Evolutionary conservation across 2,888 invertebrate genomes (phyloP), one percentile per base, ranked within the genome.

Genomic region (Oegoconia quadripuncta): DNA sequence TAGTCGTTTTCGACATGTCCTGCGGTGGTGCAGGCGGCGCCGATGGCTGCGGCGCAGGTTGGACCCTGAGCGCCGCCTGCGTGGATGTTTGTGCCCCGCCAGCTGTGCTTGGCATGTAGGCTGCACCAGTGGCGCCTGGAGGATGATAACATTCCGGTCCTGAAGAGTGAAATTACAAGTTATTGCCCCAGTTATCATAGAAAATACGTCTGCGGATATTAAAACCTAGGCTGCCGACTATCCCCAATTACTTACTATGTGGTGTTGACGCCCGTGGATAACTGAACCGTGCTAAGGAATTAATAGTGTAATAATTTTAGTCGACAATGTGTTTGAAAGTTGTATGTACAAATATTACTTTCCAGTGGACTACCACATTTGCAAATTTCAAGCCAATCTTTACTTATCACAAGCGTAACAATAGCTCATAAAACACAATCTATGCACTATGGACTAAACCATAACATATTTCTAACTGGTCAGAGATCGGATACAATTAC

Each of bases 221-320:
- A 11, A 9, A 13, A 7, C 8, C 2, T n/a, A 11, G 20, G 6
- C 15, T 29, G 18, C 17, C 12, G 3, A 30, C n/a, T 8, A 7
- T 16, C 12, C 16, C 3, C 15, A 3, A 11, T n/a, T n/a, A 86
- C 86, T 87, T 66, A 87, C 83, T 80, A 60, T 86, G 86, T 69
- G 86, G 86, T 75, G 86, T 87, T 48, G 86, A 78, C 53, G 84
- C 84, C 74, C 84, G 75, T 65, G 84, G 84, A 77, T 87, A 86
- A 70, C 86, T 87, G 84, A 48, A 45, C 22, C 45, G 46, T 44
- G 74, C 70, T 86, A 78, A 86, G 81, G 74, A 80, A 79, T 70
- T 59, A 41, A 34, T 29, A 29, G 8, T 6, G 15, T 9, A 18
- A 14, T 2, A n/a, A n/a, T n/a, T n/a, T n/a, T n/a, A 16, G n/a